Conservation (phyloP, 2,888 invertebrate genomes). For the Hypomecis atomaria region DNA sequence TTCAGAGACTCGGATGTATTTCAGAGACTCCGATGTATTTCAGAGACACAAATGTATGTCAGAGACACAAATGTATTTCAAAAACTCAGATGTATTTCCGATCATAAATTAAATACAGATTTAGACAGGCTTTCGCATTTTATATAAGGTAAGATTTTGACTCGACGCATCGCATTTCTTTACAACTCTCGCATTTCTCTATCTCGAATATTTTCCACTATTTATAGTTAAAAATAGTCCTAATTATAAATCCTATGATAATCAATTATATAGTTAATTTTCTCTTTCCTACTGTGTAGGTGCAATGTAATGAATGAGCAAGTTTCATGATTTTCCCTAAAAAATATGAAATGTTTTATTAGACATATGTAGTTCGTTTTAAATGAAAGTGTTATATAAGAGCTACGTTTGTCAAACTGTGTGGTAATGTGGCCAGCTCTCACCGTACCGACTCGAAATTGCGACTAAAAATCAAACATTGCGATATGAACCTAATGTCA, state of each 20-base stretch:
- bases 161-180: conserved; percentile 41
- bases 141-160: background rate
- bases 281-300: conserved; percentile 69
- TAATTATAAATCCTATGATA: conserved; percentile 39
- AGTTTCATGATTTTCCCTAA: conserved; percentile 17
- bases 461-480: background rate
- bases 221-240: conserved; percentile 39
- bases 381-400: conserved; percentile 23
- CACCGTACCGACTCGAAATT: background rate
- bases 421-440: conserved; percentile 10
- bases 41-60: no score
- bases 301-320: conserved; percentile 34
- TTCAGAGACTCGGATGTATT: no score
- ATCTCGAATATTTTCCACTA: conserved; percentile 56
- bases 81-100: no score
- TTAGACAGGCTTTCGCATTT: background rate
- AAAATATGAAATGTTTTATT: conserved; percentile 47
- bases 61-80: no score
- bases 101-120: no score
- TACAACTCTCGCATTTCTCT: conserved; percentile 44
- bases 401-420: conserved; percentile 24
- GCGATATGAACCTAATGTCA: background rate
- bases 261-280: conserved; percentile 39
- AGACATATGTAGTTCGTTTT: conserved; percentile 45
- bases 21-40: no score